phyloP scores from a whole-genome alignment of 2,113 vertebrate species.

The Acrocephalus kingi region DNA sequence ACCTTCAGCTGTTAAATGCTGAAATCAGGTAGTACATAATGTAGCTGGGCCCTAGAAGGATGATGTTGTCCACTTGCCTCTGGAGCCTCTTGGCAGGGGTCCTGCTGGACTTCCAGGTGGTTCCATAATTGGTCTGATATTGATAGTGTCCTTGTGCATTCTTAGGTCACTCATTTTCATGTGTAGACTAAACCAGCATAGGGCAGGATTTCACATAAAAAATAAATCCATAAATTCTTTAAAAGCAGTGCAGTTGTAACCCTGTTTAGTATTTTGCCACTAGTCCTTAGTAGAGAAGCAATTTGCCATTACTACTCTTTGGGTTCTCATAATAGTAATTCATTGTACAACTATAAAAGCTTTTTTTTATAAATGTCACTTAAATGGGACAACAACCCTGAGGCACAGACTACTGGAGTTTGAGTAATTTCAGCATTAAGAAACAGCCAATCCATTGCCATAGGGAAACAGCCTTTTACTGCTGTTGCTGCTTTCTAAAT shows the following conservation, averaged over 20 bases:
- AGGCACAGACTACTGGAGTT: neutral
- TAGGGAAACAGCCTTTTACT: neutral
- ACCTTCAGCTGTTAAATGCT: neutral
- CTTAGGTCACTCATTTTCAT: accelerated
- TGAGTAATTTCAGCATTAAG: neutral
- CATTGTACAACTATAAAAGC: neutral
- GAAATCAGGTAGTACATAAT: neutral
- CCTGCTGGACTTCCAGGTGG: neutral
- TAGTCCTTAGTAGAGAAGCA: neutral
- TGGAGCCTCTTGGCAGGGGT: neutral
- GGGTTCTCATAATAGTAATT: neutral
- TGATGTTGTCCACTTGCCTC: neutral
- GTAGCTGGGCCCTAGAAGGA: neutral
- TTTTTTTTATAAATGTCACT: neutral
- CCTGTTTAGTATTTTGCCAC: neutral
- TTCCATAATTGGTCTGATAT: neutral
- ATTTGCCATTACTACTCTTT: neutral
- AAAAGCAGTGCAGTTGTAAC: neutral
- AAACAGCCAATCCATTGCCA: neutral
- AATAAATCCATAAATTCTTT: neutral
- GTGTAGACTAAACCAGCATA: neutral
- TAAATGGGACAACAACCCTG: neutral
- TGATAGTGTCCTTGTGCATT: neutral
- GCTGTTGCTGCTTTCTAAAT: neutral
- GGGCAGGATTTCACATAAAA: neutral